Evolutionary conservation across 2,888 invertebrate genomes (phyloP), one percentile per base, ranked within the genome.

Genomic region (Meteorus cinctellus): DNA sequence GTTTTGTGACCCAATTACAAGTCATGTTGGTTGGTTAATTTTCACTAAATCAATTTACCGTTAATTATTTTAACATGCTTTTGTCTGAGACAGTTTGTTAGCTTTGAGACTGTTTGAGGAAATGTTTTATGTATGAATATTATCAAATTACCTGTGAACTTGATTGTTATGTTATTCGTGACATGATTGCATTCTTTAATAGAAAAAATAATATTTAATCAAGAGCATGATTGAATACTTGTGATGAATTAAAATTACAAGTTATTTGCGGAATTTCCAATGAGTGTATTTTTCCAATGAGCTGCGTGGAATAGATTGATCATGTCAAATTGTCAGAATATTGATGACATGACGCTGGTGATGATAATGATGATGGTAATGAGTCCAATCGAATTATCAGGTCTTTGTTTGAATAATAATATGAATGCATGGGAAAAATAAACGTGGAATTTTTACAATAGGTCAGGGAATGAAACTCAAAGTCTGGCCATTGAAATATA

Each of bases 1-100:
- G 60, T 29, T 71, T 59, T 41, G n/a, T 41, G 62, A 41, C 62
- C 45, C 60, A 71, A 41, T 70, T 71, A 29, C 16, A 27, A 1
- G 12, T 16, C 19, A 71, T 29, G 19, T 4, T 45, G 36, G 12
- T 62, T 24, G 16, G 19, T 16, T 36, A 60, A 29, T 60, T 24
- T 62, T 36, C 55, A 59, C 4, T 68, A 48, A 14, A 68, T 68
- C 45, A 68, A 48, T 48, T 51, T n/a, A 10, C 4, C 27, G 16
- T 51, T 29, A 16, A n/a, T 16, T 68, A 29, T 16, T 51, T 48
- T n/a, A 16, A 51, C 29, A 4, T 1, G 16, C 48, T 4, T 1
- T 55, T 6, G 10, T 24, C 19, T 24, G 19, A n/a, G n/a, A n/a
- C n/a, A 16, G n/a, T 16, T n/a, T 4, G n/a, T 48, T 48, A 48